phyloP scores from a whole-genome alignment of 1,140 invertebrate genomes.

The Zaprionus gabonicus region DNA sequence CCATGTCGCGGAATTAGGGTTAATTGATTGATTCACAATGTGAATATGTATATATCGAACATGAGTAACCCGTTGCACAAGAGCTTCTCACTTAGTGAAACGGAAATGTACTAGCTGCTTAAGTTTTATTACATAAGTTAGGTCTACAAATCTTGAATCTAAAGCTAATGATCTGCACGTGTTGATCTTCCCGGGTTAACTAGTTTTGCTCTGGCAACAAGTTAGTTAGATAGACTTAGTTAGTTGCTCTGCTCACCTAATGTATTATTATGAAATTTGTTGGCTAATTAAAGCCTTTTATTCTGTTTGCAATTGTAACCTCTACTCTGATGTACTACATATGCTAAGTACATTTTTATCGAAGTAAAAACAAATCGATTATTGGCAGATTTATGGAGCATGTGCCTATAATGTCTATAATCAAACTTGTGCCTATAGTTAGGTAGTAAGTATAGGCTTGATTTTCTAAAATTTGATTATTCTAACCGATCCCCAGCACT shows the following conservation, averaged over 20 bases:
- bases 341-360: background rate
- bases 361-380: conserved; percentile 7
- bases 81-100: background rate
- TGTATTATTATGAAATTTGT: background rate
- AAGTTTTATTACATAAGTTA: background rate
- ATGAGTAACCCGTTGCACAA: background rate
- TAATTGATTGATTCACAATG: conserved; percentile 50
- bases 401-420: conserved; percentile 15
- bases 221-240: background rate
- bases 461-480: no score
- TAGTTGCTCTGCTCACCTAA: background rate
- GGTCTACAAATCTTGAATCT: background rate
- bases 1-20: conserved; percentile 66
- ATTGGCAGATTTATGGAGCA: conserved; percentile 23
- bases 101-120: background rate
- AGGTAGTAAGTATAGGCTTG: no score
- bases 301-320: background rate
- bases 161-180: background rate
- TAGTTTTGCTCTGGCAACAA: conserved; percentile 10
- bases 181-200: conserved; percentile 26
- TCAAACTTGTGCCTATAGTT: background rate
- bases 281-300: background rate
- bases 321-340: background rate
- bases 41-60: conserved; percentile 8
- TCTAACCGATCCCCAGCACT: no score